Evolutionary conservation across 1,140 invertebrate genomes (phyloP).

Genomic region (Lordiphosa clarofinis): DNA sequence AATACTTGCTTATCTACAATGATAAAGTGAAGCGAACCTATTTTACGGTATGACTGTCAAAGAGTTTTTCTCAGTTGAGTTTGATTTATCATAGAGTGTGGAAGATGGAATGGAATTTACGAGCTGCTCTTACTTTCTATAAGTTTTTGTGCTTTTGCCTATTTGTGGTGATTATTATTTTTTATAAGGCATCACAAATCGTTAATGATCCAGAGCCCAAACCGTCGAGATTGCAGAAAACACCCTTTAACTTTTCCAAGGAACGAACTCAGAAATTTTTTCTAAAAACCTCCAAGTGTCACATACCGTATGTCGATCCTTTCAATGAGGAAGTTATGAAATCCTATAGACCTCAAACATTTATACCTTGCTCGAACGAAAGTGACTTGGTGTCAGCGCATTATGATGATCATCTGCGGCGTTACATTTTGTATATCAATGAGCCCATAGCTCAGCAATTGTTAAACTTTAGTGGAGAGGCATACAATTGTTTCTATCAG

Average conservation of each 20-base stretch:
- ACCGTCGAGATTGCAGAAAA: neutral
- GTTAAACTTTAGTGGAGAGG: conserved; percentile 14
- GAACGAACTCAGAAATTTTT: conserved; percentile 1
- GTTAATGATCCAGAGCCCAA: neutral
- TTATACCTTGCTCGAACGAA: conserved; percentile 81
- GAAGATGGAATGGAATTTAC: conserved; percentile 21
- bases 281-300: conserved; percentile 22
- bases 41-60: too few relatives aligned
- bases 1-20: too few relatives aligned
- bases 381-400: conserved; percentile 78
- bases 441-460: conserved; percentile 58
- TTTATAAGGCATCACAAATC: neutral
- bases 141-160: conserved; percentile 12
- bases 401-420: conserved; percentile 35
- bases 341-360: conserved; percentile 81
- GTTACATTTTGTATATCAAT: conserved; percentile 53
- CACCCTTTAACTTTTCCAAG: too few relatives aligned
- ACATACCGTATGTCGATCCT: conserved; percentile 82
- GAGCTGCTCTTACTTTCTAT: conserved; percentile 3
- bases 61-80: conserved; percentile 10
- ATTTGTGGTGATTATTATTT: neutral
- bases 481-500: conserved; percentile 35
- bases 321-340: conserved; percentile 83
- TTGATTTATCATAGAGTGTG: neutral
- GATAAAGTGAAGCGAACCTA: conserved; percentile 3